Percentiles rank a stretch among this genome's conserved stretches.
Conservation (phyloP, 2,797 vertebrate species). For the Numenius phaeopus region DNA sequence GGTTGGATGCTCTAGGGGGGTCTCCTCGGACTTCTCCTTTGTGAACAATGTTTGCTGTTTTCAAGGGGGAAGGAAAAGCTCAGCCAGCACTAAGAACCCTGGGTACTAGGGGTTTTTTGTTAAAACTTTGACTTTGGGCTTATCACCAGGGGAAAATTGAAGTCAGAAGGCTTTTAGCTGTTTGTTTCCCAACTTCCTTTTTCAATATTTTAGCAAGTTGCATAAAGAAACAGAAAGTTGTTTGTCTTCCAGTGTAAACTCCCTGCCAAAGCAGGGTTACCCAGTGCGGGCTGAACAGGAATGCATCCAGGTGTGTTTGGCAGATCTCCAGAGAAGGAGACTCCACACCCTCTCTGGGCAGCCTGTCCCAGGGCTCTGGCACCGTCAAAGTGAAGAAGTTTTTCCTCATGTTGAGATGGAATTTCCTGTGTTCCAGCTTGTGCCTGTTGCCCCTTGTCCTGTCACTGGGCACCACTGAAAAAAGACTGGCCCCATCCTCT, state of each 20-base stretch:
- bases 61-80: not conserved
- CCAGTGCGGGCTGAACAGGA: not conserved
- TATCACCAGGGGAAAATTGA: not conserved
- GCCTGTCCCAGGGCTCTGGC: not conserved
- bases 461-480: not conserved
- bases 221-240: not conserved
- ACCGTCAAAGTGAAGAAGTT: not conserved
- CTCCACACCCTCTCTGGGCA: not conserved
- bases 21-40: not conserved
- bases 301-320: not conserved
- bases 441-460: not conserved
- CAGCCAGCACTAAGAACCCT: not conserved
- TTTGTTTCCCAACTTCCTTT: not conserved
- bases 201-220: not conserved
- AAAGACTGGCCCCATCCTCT: not conserved
- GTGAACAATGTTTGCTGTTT: not conserved
- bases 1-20: not conserved
- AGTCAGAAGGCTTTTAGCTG: not conserved
- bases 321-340: not conserved
- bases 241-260: not conserved
- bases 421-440: not conserved
- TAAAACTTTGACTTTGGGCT: not conserved
- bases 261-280: not conserved
- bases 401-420: not conserved
- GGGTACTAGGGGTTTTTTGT: not conserved